Conservation (phyloP, 2,888 invertebrate species). For the Brenthis hecate region DNA sequence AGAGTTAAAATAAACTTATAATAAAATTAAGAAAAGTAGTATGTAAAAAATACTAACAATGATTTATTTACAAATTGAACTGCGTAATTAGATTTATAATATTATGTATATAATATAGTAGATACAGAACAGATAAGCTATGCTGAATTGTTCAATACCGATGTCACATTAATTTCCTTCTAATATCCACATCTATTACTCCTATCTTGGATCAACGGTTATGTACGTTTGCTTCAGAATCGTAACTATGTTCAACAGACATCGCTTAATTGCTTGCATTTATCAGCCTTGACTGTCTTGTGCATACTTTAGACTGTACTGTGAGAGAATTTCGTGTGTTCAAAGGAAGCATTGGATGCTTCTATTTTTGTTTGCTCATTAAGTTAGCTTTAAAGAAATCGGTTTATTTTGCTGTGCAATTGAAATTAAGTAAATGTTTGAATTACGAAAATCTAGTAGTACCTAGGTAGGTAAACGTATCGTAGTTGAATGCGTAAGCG, state of each 20-base stretch:
- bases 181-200: too few relatives aligned
- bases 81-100: too few relatives aligned
- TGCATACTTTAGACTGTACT: slow-evolving; percentile 3
- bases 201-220: background rate
- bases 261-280: slow-evolving; percentile 13
- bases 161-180: too few relatives aligned
- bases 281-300: slow-evolving; percentile 10
- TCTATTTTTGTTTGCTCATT: slow-evolving; percentile 7
- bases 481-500: too few relatives aligned
- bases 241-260: background rate
- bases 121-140: too few relatives aligned
- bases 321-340: slow-evolving; percentile 1
- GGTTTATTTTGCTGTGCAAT: background rate
- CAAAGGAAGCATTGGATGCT: slow-evolving; percentile 3
- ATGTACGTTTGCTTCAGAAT: background rate
- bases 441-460: background rate
- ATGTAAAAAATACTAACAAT: too few relatives aligned
- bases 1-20: too few relatives aligned
- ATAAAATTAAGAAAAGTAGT: too few relatives aligned
- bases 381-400: slow-evolving; percentile 17
- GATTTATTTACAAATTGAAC: too few relatives aligned
- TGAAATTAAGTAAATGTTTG: slow-evolving; percentile 2
- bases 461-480: too few relatives aligned
- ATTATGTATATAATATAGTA: too few relatives aligned
- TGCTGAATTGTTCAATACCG: too few relatives aligned